Conservation (phyloP, 1,140 invertebrate genomes). For the Atopsyche davidsoni region DNA sequence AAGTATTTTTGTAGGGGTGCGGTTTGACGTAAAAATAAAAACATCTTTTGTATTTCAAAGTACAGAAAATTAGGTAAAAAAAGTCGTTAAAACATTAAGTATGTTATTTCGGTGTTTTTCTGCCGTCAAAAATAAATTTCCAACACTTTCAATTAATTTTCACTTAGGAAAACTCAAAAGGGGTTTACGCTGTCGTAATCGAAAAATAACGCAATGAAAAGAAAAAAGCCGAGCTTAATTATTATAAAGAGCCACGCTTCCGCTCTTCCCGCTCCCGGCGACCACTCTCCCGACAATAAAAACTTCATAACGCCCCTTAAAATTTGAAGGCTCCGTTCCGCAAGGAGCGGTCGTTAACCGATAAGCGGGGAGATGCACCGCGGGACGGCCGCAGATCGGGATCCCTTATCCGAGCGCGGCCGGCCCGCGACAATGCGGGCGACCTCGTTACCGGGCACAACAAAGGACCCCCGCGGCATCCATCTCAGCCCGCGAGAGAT, state of each 20-base stretch:
- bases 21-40: no score
- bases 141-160: no score
- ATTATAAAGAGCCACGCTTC: conserved; percentile 1
- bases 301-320: conserved; percentile 10
- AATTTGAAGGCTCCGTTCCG: conserved; percentile 13
- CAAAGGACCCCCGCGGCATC: conserved; percentile 16
- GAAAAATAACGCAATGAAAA: conserved; percentile 1
- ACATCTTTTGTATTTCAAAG: no score
- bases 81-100: no score
- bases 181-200: not conserved
- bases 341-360: conserved; percentile 15
- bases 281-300: not conserved
- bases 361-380: conserved; percentile 20
- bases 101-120: no score
- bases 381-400: conserved; percentile 16
- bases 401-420: conserved; percentile 18
- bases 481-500: conserved; percentile 7
- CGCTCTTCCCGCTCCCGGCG: not conserved
- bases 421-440: conserved; percentile 8
- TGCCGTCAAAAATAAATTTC: no score
- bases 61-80: no score
- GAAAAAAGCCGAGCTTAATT: conserved; percentile 3
- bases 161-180: no score
- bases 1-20: no score
- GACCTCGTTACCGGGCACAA: conserved; percentile 10